A percentile compares a stretch with the other conserved stretches of the same genome.
phyloP scores from a whole-genome alignment of 2,797 vertebrate genomes.

The Nasua narica region DNA sequence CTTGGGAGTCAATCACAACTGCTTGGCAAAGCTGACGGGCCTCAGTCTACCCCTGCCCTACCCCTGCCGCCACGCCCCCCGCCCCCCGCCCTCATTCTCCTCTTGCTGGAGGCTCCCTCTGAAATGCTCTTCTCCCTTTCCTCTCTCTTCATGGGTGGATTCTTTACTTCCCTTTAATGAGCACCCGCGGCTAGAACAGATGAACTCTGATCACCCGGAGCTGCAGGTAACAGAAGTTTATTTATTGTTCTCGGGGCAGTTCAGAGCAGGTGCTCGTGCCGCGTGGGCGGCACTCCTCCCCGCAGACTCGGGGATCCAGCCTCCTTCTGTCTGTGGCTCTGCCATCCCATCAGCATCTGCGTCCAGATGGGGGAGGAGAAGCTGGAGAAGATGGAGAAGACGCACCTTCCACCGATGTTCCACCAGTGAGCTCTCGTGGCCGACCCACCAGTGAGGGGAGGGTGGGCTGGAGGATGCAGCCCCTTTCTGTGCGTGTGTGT shows the following conservation, averaged over 20 bases:
- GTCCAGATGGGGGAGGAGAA: not conserved
- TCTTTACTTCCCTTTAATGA: not conserved
- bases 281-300: rapidly evolving
- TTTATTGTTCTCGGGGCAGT: not conserved
- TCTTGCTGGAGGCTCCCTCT: not conserved
- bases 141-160: not conserved
- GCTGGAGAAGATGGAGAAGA: not conserved
- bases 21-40: not conserved
- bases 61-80: not conserved
- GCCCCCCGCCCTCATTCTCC: too few relatives aligned
- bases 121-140: not conserved
- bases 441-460: not conserved
- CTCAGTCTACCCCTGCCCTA: not conserved
- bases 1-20: not conserved
- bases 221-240: not conserved
- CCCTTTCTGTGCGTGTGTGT: not conserved
- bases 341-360: rapidly evolving
- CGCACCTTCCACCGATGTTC: too few relatives aligned
- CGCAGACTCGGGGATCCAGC: rapidly evolving
- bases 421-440: rapidly evolving
- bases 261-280: not conserved
- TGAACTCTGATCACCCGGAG: not conserved
- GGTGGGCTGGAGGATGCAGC: too few relatives aligned
- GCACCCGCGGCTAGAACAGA: not conserved
- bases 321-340: not conserved